Evolutionary conservation across 1,140 invertebrate species (phyloP), one percentile per base, ranked within the genome.

Genomic region (Drosophila tani): DNA sequence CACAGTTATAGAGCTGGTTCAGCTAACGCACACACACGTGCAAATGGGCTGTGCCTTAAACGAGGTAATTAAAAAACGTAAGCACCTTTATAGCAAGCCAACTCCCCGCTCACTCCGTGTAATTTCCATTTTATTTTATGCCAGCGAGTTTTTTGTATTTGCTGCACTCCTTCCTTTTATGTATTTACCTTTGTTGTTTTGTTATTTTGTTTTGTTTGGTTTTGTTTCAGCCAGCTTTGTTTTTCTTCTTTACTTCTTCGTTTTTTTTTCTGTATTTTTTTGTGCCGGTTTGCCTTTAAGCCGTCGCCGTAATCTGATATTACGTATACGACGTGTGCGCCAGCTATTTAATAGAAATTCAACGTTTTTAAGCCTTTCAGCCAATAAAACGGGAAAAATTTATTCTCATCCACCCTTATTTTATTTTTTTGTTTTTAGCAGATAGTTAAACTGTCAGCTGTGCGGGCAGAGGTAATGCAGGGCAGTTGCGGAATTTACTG

Each of bases 51-150:
- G 64, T 73, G 74, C 84, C 81, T 87, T 87, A 87, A 87, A 87
- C 84, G 84, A 87, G 84, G 84, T 87, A 87, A 87, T 87, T 87
- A 87, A 87, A 87, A 87, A 87, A 87, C 84, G 84, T 87, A 88
- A 87, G 84, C 84, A 87, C 81, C 84, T 81, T 73, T 82, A 73
- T 87, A 69, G 47, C 84, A 14, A 69, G 56, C 64, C 75, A 77
- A 68, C 75, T 68, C 64, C 64, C 47, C 49, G 50, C 70, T 79
- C 63, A 68, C 76, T 67, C 64, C 81, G 74, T 88, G 81, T 88
- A 90, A 88, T 88, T 88, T 81, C 74, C 84, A 88, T 88, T 88
- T 87, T 88, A 90, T 87, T 87, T 88, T 79, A 88, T 88, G 85
- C 81, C 68, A 62, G 62, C 77, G 70, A 56, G 53, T 83, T 88